phyloP scores from a whole-genome alignment of 2,888 invertebrate genomes.

The Platycnemis pennipes region DNA sequence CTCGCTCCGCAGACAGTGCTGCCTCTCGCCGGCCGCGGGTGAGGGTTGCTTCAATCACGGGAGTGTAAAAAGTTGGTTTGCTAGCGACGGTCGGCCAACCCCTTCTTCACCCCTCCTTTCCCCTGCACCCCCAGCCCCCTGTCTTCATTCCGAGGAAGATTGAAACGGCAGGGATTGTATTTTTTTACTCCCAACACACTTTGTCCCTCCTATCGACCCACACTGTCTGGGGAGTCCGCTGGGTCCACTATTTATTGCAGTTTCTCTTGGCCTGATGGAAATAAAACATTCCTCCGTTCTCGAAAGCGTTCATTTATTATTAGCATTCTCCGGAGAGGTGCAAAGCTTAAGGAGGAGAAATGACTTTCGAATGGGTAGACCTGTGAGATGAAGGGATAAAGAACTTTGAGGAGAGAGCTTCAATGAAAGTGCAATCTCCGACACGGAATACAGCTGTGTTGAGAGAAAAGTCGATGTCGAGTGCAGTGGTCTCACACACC shows the following conservation, averaged over 20 bases:
- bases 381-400: not conserved
- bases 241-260: not conserved
- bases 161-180: not conserved
- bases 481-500: too few species aligned
- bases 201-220: not conserved
- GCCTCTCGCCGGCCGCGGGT: not conserved
- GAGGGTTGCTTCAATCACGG: too few species aligned
- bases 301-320: not conserved
- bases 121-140: not conserved
- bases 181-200: not conserved
- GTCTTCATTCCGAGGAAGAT: not conserved
- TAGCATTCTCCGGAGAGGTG: not conserved
- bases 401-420: too few species aligned
- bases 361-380: not conserved
- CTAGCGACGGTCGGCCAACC: not conserved
- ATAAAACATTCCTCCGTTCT: not conserved
- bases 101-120: not conserved
- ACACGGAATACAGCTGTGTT: too few species aligned
- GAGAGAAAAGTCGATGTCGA: too few species aligned
- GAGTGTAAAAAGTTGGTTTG: not conserved
- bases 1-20: too few species aligned
- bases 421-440: too few species aligned
- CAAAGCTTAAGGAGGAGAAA: not conserved
- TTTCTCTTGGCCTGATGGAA: not conserved
- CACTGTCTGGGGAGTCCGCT: not conserved